Conservation (phyloP, 2,888 invertebrate species). For the Lasioglossum leucozonium region DNA sequence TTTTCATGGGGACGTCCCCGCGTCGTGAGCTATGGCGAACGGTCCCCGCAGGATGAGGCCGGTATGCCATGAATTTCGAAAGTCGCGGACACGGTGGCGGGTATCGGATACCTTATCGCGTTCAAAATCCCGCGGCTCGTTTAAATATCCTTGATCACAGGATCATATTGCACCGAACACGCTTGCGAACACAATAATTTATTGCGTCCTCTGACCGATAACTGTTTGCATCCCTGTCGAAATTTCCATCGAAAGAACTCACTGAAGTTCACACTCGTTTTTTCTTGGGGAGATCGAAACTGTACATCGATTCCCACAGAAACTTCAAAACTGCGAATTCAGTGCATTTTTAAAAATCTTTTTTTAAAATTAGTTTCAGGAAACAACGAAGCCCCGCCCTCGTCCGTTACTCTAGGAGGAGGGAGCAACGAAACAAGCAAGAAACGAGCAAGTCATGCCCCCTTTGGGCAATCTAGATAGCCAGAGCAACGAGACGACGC, state of each 20-base stretch:
- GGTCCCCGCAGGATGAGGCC: constrained; percentile 6
- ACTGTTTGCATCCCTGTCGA: neutral
- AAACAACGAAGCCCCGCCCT: no score
- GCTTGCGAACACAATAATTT: constrained; percentile 43
- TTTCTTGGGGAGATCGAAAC: neutral
- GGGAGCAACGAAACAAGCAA: no score
- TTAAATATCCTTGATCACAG: constrained; percentile 51
- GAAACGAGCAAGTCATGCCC: no score
- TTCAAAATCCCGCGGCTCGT: constrained; percentile 59
- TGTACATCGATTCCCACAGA: neutral
- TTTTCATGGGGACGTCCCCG: constrained; percentile 16
- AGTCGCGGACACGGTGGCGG: constrained; percentile 45
- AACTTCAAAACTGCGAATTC: no score
- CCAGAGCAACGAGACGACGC: neutral
- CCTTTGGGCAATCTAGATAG: neutral
- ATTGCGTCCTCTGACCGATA: constrained; percentile 19
- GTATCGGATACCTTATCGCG: constrained; percentile 58
- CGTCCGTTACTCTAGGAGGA: no score
- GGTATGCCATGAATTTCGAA: constrained; percentile 43
- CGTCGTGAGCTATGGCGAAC: constrained; percentile 29
- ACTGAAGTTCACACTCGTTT: neutral
- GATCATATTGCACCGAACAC: constrained; percentile 63
- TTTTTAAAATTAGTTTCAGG: no score
- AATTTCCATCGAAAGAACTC: neutral
- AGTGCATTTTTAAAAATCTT: no score